A percentile compares a stretch with the other conserved stretches of the same genome.
These are phyloP conservation scores for Sinhomidia bicolor DNA, from an alignment of 2,888 invertebrate species.

Conservation along the genomic window DNA sequence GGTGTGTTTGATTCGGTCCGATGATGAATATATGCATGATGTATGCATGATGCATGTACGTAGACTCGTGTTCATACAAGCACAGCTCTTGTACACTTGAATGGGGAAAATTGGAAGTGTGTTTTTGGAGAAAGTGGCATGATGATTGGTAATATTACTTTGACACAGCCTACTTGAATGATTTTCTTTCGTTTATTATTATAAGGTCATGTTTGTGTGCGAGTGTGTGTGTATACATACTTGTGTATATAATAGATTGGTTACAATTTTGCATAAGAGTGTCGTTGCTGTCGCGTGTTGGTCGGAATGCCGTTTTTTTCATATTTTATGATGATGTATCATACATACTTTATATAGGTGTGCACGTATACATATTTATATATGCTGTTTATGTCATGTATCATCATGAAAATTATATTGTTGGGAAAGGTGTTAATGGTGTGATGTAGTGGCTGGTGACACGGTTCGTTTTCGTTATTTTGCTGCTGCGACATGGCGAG, in stretches of 20 bases:
- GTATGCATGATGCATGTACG: slow-evolving; percentile 1
- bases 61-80: slow-evolving; percentile 20
- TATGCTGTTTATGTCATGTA: neutral
- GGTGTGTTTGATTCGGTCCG: slow-evolving; percentile 66
- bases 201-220: neutral
- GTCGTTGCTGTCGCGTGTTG: neutral
- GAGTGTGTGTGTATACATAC: no score
- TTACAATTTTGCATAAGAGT: slow-evolving; percentile 16
- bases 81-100: neutral
- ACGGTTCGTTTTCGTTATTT: neutral
- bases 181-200: neutral
- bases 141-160: neutral
- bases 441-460: neutral
- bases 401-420: slow-evolving; percentile 13
- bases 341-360: neutral
- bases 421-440: slow-evolving; percentile 17
- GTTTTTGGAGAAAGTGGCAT: neutral
- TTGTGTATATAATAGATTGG: neutral
- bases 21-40: slow-evolving; percentile 46
- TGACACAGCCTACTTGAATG: neutral
- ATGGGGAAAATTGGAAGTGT: slow-evolving; percentile 17
- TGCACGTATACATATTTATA: neutral
- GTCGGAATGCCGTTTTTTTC: neutral
- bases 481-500: neutral
- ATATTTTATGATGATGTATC: neutral